phyloP scores from a whole-genome alignment of 2,113 vertebrate genomes.

The Corynorhinus townsendii region DNA sequence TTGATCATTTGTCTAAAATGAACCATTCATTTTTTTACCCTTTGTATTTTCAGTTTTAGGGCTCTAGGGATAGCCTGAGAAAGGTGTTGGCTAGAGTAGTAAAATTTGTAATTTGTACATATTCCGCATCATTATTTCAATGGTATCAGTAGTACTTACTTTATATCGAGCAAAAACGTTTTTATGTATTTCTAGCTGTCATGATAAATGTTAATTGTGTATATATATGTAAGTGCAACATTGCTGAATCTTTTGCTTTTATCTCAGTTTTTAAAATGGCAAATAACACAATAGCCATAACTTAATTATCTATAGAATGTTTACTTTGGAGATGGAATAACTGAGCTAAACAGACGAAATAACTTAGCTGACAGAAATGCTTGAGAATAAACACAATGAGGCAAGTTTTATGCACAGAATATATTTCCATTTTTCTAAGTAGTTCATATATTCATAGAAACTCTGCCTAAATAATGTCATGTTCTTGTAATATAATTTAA shows the following conservation, averaged over 20 bases:
- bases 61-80: background rate
- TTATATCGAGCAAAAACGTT: background rate
- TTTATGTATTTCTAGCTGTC: background rate
- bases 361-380: slow-evolving; percentile 14
- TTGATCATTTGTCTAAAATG: background rate
- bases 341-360: background rate
- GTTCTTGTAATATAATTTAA: background rate
- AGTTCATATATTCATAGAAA: background rate
- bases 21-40: background rate
- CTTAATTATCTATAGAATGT: background rate
- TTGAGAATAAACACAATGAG: slow-evolving; percentile 27
- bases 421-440: background rate
- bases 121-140: background rate
- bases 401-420: background rate
- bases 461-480: background rate
- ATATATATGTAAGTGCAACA: background rate
- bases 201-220: background rate
- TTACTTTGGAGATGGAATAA: background rate
- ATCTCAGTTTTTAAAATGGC: background rate
- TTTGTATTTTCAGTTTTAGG: background rate
- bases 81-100: background rate
- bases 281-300: background rate
- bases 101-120: background rate
- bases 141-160: background rate
- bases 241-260: background rate